Evolutionary conservation across 2,113 vertebrate species (phyloP).

Genomic region (Leucopsar rothschildi): DNA sequence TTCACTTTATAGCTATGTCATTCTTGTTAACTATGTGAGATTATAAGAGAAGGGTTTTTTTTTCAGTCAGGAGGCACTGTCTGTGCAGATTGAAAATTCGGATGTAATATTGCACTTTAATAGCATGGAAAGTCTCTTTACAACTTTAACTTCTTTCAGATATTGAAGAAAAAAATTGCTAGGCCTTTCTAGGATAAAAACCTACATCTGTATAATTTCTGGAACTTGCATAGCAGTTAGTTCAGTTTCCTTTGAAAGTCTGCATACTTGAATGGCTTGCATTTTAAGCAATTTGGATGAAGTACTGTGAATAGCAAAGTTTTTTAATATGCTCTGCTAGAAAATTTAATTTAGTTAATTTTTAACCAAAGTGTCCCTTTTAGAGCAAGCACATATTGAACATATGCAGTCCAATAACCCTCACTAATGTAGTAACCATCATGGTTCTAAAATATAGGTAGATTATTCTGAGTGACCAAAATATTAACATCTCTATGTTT

Average conservation of each 20-base stretch:
- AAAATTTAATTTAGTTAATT: not conserved
- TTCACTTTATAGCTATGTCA: not conserved
- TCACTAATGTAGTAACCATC: not conserved
- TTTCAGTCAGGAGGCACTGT: not conserved
- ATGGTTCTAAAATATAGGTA: not conserved
- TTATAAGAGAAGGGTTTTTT: not conserved
- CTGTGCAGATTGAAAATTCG: not conserved
- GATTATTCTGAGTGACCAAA: not conserved
- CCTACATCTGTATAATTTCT: not conserved
- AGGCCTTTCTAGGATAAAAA: not conserved
- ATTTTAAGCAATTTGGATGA: not conserved
- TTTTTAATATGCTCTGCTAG: not conserved
- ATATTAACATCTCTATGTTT: not conserved
- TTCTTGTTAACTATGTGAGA: not conserved
- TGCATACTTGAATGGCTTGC: not conserved
- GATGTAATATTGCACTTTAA: not conserved
- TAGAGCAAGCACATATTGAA: not conserved
- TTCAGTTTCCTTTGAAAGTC: not conserved
- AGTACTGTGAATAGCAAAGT: not conserved
- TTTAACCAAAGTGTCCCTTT: not conserved
- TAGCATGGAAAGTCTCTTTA: not conserved
- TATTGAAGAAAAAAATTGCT: not conserved
- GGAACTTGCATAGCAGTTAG: not conserved
- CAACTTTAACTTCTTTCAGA: not conserved
- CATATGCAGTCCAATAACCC: not conserved